A percentile compares a stretch with the other conserved stretches of the same genome.
phyloP scores from a whole-genome alignment of 2,888 invertebrate species.

The Catocala nupta region DNA sequence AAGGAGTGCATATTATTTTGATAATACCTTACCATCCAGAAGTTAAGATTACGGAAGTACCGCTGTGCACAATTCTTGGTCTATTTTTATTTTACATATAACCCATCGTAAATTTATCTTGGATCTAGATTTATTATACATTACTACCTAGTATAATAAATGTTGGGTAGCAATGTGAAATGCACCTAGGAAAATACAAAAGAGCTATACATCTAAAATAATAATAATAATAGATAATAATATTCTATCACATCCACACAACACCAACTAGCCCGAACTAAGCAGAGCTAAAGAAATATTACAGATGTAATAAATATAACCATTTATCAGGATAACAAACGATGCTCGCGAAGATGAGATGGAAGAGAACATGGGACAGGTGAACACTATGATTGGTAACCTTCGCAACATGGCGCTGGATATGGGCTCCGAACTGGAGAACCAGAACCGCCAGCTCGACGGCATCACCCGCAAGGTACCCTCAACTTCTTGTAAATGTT shows the following conservation, averaged over 20 bases:
- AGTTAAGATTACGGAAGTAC: not conserved
- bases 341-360: conserved; percentile 99
- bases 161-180: too few species aligned
- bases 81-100: not conserved
- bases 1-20: not conserved
- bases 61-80: conserved; percentile 5
- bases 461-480: conserved; percentile 99
- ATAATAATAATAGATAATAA: too few species aligned
- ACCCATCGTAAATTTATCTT: too few species aligned
- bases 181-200: too few species aligned
- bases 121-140: too few species aligned
- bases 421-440: conserved; percentile 99
- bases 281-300: too few species aligned
- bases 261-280: too few species aligned
- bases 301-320: too few species aligned
- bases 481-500: conserved; percentile 20
- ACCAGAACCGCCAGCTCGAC: conserved; percentile 99
- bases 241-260: too few species aligned
- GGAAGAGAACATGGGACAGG: conserved; percentile 99
- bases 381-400: conserved; percentile 99
- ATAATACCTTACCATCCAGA: too few species aligned
- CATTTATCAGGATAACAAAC: conserved; percentile 92
- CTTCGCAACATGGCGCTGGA: conserved; percentile 99
- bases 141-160: too few species aligned
- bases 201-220: too few species aligned